Base-by-base conservation (phyloP, 1,140 invertebrate genomes). In the Lucilia cuprina region DNA sequence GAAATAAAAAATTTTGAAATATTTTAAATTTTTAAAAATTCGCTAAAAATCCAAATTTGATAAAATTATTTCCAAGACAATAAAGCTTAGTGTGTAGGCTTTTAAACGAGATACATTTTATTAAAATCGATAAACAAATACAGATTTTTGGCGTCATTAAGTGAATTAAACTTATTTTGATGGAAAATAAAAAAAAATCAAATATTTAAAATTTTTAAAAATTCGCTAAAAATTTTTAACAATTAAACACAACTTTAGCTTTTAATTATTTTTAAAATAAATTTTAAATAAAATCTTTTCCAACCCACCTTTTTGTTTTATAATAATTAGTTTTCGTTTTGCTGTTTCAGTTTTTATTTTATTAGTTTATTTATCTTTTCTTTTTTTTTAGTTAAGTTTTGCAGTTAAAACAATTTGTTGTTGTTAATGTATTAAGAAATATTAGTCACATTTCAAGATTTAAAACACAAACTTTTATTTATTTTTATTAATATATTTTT, bases 381-480 rank as follows among this genome's bases (percentile, higher is more conserved):
- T 41, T 47, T 78, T 41, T 35, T 78, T 19, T 41, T 47, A 9
- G 14, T 78, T 19, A 9, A 13, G 30, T 8, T 77, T n/a, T 35
- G 47, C 47, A 5, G 1, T 78, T 41, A 78, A 41, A 78, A 78
- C 35, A n/a, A 78, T 78, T 78, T 41, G 35, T 78, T 41, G 35
- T 78, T 78, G 25, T 30, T 78, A 78, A 41, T 35, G 0, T 25
- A 80, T 80, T 49, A 21, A 34, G 5, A 50, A 80, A 80, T 21
- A 80, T 80, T 80, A 80, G 77, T 80, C 77, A 80, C 77, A 80
- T 80, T 80, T 80, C 77, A 80, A 80, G 8, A 80, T 50, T 80
- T 80, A 25, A 25, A 21, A 21, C n/a, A n/a, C n/a, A 49, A 30
- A 30, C n/a, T 50, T 80, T 49, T 35, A n/a, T 41, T 41, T 41